Evolutionary conservation across 2,888 invertebrate genomes (phyloP), one percentile per base, ranked within the genome.

Genomic region (Drosophila falleni): DNA sequence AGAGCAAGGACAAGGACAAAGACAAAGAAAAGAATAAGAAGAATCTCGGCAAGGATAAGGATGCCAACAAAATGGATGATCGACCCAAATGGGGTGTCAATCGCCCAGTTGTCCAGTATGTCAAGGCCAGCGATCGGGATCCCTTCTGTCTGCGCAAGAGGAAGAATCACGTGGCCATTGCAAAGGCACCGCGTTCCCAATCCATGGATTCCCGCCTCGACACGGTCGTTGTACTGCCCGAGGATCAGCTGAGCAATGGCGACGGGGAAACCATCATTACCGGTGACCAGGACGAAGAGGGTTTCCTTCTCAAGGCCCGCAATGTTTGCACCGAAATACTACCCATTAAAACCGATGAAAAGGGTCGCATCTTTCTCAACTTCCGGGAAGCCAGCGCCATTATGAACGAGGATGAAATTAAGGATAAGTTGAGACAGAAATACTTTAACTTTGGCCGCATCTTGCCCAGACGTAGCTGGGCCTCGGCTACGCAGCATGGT

Each of bases 91-190:
- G 96, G 96, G 95, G 96, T 44, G 96, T 95, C 2, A 96, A 96
- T 83, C 94, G 95, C 75, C 97, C 97, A 5, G 95, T 95, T 26
- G 96, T 96, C 10, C 95, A 97, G 84, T 97, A 97, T 90, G 94
- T 97, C 68, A 97, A 97, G 89, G 97, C 97, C 92, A 97, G 97
- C 89, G 97, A 97, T 91, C 96, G 97, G 87, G 97, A 97, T 93
- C 97, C 97, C 0, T 95, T 96, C 91, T 97, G 97, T 85, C 74
- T 92, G 70, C 88, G 92, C 15, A 95, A 95, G 70, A 95, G 95
- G 91, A 94, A 95, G 89, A 88, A 82, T 62, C 78, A 89, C 5
- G 71, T 71, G 2, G 66, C 72, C 60, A 65, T 61, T 35, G 23
- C 68, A 2, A 96, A 96, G 91, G 92, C 95, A 60, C 93, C 90